phyloP scores from a whole-genome alignment of 2,113 vertebrate genomes.

The Vanacampus margaritifer region DNA sequence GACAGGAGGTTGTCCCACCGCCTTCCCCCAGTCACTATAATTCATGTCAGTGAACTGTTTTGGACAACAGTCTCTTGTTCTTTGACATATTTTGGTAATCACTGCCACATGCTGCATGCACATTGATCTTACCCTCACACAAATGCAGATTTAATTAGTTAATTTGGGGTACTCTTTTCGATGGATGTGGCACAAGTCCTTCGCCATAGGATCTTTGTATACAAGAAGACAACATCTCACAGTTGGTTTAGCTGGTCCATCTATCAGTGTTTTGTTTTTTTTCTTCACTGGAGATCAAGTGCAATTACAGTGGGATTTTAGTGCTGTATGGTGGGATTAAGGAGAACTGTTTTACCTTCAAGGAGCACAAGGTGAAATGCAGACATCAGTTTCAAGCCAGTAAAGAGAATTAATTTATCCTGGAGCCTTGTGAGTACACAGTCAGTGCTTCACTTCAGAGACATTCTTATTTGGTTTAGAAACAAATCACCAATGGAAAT shows the following conservation, averaged over 20 bases:
- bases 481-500: not conserved
- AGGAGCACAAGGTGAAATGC: not conserved
- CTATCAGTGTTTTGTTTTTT: not conserved
- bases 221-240: not conserved
- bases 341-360: not conserved
- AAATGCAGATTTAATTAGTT: slow-evolving; percentile 3
- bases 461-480: not conserved
- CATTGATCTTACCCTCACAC: not conserved
- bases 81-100: slow-evolving; percentile 1
- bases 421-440: not conserved
- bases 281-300: not conserved
- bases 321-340: not conserved
- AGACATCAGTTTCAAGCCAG: not conserved
- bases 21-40: not conserved
- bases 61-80: slow-evolving; percentile 4
- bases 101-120: slow-evolving; percentile 2
- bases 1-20: not conserved
- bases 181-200: not conserved
- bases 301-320: slow-evolving; percentile 2
- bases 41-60: slow-evolving; percentile 7
- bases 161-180: not conserved
- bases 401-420: not conserved
- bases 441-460: not conserved
- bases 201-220: not conserved
- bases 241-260: not conserved